A percentile compares a stretch with the other conserved stretches of the same genome.
These are phyloP conservation scores for Drosophila austrosaltans DNA, from an alignment of 2,888 invertebrate species.

Conservation along the genomic window DNA sequence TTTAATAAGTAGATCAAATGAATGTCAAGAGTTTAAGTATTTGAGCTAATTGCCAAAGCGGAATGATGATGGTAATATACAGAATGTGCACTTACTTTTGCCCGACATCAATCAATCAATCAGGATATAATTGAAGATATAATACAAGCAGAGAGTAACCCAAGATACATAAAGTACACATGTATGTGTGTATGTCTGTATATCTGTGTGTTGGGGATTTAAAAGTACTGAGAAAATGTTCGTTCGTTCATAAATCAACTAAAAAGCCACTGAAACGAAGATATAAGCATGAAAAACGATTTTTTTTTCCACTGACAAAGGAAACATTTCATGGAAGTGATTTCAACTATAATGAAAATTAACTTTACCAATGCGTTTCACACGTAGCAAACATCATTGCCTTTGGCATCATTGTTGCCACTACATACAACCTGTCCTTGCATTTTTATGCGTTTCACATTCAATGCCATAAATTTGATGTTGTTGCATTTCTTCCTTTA, in stretches of 20 bases:
- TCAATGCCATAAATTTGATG: conserved; percentile 64
- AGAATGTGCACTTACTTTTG: neutral
- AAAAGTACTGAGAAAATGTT: conserved; percentile 13
- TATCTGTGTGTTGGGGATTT: neutral
- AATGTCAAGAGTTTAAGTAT: conserved; percentile 18
- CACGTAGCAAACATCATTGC: conserved; percentile 22
- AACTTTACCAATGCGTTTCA: conserved; percentile 63
- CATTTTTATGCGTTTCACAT: conserved; percentile 13
- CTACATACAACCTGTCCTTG: neutral
- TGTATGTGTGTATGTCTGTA: no score
- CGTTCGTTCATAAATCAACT: conserved; percentile 39
- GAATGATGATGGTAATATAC: neutral
- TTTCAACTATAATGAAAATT: conserved; percentile 68
- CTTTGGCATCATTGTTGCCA: conserved; percentile 1
- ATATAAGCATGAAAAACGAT: conserved; percentile 24
- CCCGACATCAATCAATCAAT: neutral
- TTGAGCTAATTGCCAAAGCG: conserved; percentile 34
- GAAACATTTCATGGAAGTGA: conserved; percentile 35
- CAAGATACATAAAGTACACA: neutral
- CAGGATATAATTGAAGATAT: neutral
- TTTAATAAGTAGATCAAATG: conserved; percentile 31
- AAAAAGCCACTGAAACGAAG: conserved; percentile 53
- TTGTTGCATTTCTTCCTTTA: conserved; percentile 41
- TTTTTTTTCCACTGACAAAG: conserved; percentile 6
- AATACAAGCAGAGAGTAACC: neutral